Evolutionary conservation across 2,113 vertebrate species (phyloP).

Genomic region (Bubo blakistoni): DNA sequence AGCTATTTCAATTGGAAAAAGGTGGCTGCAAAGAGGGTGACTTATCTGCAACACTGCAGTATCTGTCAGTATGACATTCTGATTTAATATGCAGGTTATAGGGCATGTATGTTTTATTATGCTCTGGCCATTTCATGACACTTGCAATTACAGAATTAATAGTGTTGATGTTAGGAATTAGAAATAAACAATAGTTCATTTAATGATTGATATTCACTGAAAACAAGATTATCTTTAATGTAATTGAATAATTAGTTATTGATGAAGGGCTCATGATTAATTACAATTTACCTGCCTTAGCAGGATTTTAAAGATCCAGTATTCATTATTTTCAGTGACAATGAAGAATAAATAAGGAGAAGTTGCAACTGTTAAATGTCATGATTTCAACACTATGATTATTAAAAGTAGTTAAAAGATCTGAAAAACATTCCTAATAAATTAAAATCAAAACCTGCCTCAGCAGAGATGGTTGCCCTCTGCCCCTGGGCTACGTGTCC

Average conservation of each 20-base stretch:
- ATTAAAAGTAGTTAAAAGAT: background rate
- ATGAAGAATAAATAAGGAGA: background rate
- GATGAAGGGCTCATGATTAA: constrained; percentile 43
- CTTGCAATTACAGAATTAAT: constrained; percentile 52
- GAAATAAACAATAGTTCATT: constrained; percentile 42
- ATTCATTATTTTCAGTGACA: constrained; percentile 1
- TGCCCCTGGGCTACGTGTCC: background rate
- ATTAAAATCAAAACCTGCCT: background rate
- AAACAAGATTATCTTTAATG: constrained; percentile 51
- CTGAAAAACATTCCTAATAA: background rate
- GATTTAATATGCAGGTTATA: constrained; percentile 34
- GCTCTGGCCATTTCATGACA: constrained; percentile 12
- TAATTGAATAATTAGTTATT: constrained; percentile 57
- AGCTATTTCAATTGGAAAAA: background rate
- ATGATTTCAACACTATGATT: background rate
- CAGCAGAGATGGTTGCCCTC: background rate
- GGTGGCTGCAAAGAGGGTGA: background rate
- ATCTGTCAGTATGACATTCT: constrained; percentile 20
- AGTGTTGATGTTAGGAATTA: constrained; percentile 23
- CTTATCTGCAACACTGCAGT: background rate
- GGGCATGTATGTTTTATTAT: constrained; percentile 34
- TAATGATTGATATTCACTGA: constrained; percentile 40
- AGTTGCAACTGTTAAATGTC: background rate
- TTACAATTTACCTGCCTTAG: constrained; percentile 23
- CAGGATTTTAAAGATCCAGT: background rate